Base-by-base conservation (phyloP, 53 echinoderm and acorn worm species). In the Holothuria scabra region DNA sequence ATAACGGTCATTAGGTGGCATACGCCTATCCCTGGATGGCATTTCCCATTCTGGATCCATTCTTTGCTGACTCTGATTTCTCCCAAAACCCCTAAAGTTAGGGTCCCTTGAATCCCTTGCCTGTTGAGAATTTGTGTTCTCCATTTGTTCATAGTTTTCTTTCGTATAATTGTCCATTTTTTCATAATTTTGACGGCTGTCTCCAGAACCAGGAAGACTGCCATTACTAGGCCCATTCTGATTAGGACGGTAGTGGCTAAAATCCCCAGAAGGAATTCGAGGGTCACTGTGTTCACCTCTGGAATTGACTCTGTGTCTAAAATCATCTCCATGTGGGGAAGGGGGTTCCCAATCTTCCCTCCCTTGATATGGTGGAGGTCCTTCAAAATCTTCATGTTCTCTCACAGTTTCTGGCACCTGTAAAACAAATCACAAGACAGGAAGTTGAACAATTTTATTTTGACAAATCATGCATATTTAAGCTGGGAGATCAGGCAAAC, bases 121-220 rank as follows among this genome's bases (percentile, higher is more conserved):
- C 57, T 80, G 58, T 25, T 35, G 57, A 60, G 32, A 46, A 35
- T 81, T 38, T 46, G 41, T 81, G 66, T 63, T 92, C 65, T 86
- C 88, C 85, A 84, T 89, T 67, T 67, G 56, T 79, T 89, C 89
- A 80, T 89, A 89, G 85, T 89, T 85, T 59, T 85, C 89, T 28
- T 62, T 75, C 26, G 83, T 41, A 49, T 85, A 80, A 24, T 89
- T 89, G 80, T 89, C 89, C 89, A 89, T 89, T 60, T 62, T 79
- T 75, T 80, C 85, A 80, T 89, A 85, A 84, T 89, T 84, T 62
- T 83, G 74, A 49, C 71, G 83, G 66, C 65, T 86, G 57, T 82
- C 82, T 52, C 67, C 64, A 30, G 85, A 85, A 26, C 34, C 38
- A 24, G 69, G 82, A 29, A 26, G 68, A 24, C 70, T 82, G 80